Evolutionary conservation across 2,888 invertebrate species (phyloP), one percentile per base, ranked within the genome.

Genomic region (Epirrhoe tristata): DNA sequence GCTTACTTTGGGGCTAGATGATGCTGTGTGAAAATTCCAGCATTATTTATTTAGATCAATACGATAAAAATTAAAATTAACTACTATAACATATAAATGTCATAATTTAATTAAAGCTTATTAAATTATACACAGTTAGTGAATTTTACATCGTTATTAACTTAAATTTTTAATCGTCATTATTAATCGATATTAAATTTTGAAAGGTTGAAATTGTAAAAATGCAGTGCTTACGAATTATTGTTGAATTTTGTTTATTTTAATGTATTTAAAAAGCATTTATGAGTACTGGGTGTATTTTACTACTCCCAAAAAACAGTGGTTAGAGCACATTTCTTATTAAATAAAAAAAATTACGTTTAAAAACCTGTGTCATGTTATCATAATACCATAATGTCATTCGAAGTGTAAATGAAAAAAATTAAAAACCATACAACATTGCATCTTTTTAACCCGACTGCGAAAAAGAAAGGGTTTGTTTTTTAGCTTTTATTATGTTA

Each of bases 131-230:
- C 66, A 66, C 56, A 69, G 63, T 61, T 67, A 67, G 63, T 68
- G 54, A 70, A 66, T 66, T 71, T 69, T 70, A 69, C 69, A 69
- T 53, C 58, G 65, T 66, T 63, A 66, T 58, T 69, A 60, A 66
- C 64, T 72, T 63, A 56, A 61, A 65, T 71, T 73, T 69, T 68
- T 31, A 70, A 69, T 69, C 56, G 55, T 68, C 16, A 55, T 46
- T 46, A 12, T 46, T 43, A 68, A 75, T 80, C 70, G 67, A 67
- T 72, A 64, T 71, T 67, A 63, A 32, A 69, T 79, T 79, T 78
- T 70, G 62, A 61, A 67, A 77, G 63, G 75, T 73, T 43, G 43
- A 12, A 43, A 3, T 43, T 5, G 5, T 7, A 43, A n/a, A n/a
- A 43, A 5, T 34, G 32, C 32, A 36, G 5, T 36, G 24, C 24